Percentiles rank a stretch among this genome's conserved stretches.
Evolutionary conservation across 2,113 vertebrate species (phyloP).

Genomic region (Microtus oregoni): DNA sequence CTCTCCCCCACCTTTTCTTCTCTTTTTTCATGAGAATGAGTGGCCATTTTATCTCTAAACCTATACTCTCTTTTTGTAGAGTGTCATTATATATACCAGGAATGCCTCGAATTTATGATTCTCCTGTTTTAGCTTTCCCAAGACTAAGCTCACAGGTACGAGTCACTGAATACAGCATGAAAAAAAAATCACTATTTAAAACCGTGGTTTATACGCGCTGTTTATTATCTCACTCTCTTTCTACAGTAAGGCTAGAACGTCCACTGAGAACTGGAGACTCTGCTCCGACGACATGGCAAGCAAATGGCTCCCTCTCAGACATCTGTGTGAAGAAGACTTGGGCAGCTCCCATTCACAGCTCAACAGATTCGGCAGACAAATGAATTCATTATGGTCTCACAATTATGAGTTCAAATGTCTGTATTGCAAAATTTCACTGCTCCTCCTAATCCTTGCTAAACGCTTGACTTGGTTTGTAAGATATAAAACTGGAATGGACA

Average conservation of each 20-base stretch:
- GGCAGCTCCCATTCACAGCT: background rate
- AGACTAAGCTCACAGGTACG: background rate
- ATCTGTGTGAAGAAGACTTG: background rate
- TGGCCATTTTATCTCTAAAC: background rate
- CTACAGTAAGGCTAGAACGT: background rate
- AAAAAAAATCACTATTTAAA: background rate
- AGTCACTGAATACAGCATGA: too few relatives aligned
- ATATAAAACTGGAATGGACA: background rate
- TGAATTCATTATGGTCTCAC: background rate
- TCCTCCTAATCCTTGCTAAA: background rate
- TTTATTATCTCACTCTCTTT: background rate
- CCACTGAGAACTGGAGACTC: background rate
- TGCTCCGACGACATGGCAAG: background rate
- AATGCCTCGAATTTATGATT: background rate
- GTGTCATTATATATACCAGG: background rate
- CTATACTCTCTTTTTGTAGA: background rate
- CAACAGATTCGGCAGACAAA: slow-evolving; percentile 38
- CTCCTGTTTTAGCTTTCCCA: background rate
- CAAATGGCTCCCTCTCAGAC: background rate
- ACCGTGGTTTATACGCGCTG: background rate
- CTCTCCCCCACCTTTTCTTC: too few relatives aligned
- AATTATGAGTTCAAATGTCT: slow-evolving; percentile 22
- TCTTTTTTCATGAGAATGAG: background rate
- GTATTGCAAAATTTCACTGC: background rate
- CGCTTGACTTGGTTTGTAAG: background rate